Base-by-base conservation (phyloP, 2,797 vertebrate species). In the Smutsia gigantea region DNA sequence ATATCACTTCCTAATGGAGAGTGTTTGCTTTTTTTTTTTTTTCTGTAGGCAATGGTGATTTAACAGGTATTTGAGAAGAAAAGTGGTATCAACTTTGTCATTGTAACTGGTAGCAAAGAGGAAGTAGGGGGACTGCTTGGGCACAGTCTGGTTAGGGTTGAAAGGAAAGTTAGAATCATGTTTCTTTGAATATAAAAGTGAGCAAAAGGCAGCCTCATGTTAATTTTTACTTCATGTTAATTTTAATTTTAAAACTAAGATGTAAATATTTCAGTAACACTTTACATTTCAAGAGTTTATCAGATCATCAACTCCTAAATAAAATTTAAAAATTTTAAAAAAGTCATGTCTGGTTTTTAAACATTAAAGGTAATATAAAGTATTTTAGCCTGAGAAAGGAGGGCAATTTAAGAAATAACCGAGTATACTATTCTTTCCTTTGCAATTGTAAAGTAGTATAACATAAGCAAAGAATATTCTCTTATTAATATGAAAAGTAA, bases 401-500 rank as follows among this genome's bases (percentile, higher is more conserved):
- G n/a, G 53, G 87, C 42, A 78, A 85, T 93, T 82, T 37, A 91
- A 91, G 78, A 94, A 94, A 86, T 87, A 37, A 87, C 34, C 37
- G 25, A 72, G 53, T 39, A 64, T 1, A 37, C 8, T 92, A 23
- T 82, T 89, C 55, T 55, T 78, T 87, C 39, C n/a, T 95, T 93
- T 82, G 39, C 31, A 81, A 84, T 46, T 94, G 19, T 89, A 93
- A 96, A 95, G n/a, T 2, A 83, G 25, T 69, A 4, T 64, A 94
- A 82, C 61, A 64, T 10, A 94, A 87, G 53, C n/a, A 84, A 91
- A 93, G 46, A 87, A 71, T 86, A 83, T 83, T 71, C 15, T 81
- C 78, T 92, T 69, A 96, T 81, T 97, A 97, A 82, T 78, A 94
- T 87, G n/a, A 92, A 61, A 84, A 93, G 79, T 27, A 81, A 97